Conservation (phyloP, 2,797 vertebrate genomes). For the Ctenopoma multispine region DNA sequence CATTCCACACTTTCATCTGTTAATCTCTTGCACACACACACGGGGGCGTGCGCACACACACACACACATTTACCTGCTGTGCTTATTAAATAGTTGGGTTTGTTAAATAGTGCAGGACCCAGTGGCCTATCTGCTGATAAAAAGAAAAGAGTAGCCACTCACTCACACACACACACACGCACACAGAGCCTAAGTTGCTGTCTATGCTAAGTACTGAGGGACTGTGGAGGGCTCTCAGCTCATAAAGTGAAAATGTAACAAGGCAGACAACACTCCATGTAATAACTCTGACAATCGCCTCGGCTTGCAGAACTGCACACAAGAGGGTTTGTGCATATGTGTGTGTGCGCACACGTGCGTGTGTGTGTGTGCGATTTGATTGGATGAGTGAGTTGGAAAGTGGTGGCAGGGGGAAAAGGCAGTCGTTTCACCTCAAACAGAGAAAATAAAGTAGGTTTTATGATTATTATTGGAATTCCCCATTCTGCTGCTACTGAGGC, state of each 20-base stretch:
- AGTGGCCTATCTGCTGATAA: slow-evolving; percentile 54
- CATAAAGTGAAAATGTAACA: slow-evolving; percentile 80
- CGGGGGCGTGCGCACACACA: slow-evolving; percentile 1
- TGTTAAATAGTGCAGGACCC: slow-evolving; percentile 57
- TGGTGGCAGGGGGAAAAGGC: slow-evolving; percentile 50
- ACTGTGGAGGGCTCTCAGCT: slow-evolving; percentile 65
- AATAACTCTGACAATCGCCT: slow-evolving; percentile 71
- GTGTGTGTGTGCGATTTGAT: slow-evolving; percentile 40
- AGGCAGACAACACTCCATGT: slow-evolving; percentile 74
- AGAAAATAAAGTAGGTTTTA: slow-evolving; percentile 78
- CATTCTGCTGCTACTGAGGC: slow-evolving; percentile 46
- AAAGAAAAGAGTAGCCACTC: slow-evolving; percentile 35
- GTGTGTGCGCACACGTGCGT: not conserved
- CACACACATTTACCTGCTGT: slow-evolving; percentile 43
- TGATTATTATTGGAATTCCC: slow-evolving; percentile 75
- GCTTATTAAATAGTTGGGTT: slow-evolving; percentile 72
- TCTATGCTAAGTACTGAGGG: slow-evolving; percentile 72
- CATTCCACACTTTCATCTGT: not conserved
- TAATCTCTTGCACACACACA: not conserved
- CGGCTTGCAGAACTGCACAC: slow-evolving; percentile 60
- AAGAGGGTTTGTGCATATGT: slow-evolving; percentile 31
- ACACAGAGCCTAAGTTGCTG: slow-evolving; percentile 36
- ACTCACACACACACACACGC: slow-evolving; percentile 19
- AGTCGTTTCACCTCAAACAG: slow-evolving; percentile 71
- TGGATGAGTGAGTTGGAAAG: slow-evolving; percentile 60